These are phyloP conservation scores for Pseudachorutes palmiensis DNA, from an alignment of 1,140 invertebrate genomes.

Conservation along the genomic window DNA sequence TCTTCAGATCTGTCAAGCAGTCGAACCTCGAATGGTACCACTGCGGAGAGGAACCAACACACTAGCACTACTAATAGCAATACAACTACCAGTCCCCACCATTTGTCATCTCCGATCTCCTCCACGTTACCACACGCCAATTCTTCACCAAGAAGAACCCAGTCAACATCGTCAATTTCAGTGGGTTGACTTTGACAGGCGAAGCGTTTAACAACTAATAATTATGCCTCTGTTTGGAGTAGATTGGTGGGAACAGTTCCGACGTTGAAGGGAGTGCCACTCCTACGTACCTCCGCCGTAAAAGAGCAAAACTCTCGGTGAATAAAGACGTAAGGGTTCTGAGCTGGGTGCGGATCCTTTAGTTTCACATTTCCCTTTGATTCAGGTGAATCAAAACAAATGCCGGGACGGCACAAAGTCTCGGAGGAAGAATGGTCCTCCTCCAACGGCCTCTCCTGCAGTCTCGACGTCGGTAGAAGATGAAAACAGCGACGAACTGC, in stretches of 20 bases:
- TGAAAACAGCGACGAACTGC: conserved; percentile 27
- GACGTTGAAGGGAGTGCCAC: conserved; percentile 7
- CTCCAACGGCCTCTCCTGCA: not conserved
- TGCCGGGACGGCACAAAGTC: not conserved
- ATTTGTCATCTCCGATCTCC: conserved; percentile 5
- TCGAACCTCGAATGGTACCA: not conserved
- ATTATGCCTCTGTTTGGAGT: not conserved
- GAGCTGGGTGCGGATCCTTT: too few species aligned
- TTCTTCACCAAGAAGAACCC: not conserved
- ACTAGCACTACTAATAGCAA: not conserved
- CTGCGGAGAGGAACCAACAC: not conserved
- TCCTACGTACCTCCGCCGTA: conserved; percentile 24
- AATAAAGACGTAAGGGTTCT: conserved; percentile 27
- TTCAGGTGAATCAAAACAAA: conserved; percentile 21
- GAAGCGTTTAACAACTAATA: too few species aligned
- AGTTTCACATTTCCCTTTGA: not conserved
- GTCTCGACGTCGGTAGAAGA: not conserved
- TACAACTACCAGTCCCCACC: not conserved
- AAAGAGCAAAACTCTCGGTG: conserved; percentile 19
- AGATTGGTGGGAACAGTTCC: not conserved
- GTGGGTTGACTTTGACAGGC: too few species aligned
- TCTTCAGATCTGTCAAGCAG: conserved; percentile 13
- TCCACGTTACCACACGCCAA: conserved; percentile 1
- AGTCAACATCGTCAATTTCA: not conserved
- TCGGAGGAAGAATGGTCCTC: not conserved